A percentile compares a stretch with the other conserved stretches of the same genome.
Conservation (phyloP, 53 echinoderm and acorn worm genomes). For the Henricia sp. region DNA sequence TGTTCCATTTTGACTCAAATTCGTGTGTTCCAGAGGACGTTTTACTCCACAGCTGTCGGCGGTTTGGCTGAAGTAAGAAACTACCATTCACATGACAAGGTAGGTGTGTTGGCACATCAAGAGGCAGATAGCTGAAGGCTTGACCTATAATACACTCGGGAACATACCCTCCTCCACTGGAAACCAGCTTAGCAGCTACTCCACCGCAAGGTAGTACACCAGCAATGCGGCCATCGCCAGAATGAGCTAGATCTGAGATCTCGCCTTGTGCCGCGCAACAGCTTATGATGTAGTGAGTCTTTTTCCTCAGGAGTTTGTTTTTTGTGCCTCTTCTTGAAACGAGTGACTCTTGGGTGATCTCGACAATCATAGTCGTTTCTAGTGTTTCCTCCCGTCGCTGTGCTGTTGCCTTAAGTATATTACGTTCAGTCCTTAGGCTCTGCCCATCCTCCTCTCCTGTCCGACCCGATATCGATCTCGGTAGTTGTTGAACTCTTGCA, state of each 20-base stretch:
- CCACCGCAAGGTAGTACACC: conserved; percentile 63
- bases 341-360: conserved; percentile 12
- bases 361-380: conserved; percentile 53
- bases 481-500: conserved; percentile 1
- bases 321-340: background rate
- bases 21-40: conserved; percentile 23
- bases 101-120: conserved; percentile 61
- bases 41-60: no score
- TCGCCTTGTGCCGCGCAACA: no score
- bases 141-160: no score
- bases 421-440: no score
- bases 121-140: conserved; percentile 76
- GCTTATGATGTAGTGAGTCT: no score
- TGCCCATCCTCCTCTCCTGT: no score
- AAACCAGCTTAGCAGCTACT: no score
- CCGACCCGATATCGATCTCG: no score
- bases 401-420: conserved; percentile 39
- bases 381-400: background rate
- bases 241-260: no score
- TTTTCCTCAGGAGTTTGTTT: background rate
- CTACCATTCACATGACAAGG: conserved; percentile 91
- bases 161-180: no score
- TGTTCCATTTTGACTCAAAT: conserved; percentile 60
- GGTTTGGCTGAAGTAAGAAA: no score
- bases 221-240: conserved; percentile 10